Conservation (phyloP, 2,113 vertebrate species). For the Marmota flaviventris region DNA sequence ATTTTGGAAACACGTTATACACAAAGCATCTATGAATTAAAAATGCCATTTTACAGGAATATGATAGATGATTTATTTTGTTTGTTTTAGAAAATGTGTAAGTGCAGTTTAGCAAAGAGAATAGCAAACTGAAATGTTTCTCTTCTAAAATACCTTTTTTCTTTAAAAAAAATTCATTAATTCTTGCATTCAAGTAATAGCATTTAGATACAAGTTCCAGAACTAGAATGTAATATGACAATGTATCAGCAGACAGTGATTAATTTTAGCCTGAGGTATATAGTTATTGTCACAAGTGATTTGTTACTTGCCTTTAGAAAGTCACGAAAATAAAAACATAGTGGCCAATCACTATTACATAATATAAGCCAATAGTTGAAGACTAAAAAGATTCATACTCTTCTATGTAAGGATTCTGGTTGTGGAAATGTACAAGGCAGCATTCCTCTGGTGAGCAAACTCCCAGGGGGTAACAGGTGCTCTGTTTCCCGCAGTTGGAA, state of each 20-base stretch:
- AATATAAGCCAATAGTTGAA: background rate
- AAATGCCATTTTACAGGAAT: background rate
- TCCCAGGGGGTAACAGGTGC: too few relatives aligned
- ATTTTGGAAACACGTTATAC: background rate
- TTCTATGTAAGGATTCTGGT: too few relatives aligned
- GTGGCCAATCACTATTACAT: background rate
- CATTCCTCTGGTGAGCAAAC: too few relatives aligned
- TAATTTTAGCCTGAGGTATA: background rate
- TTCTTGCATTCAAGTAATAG: slow-evolving; percentile 40
- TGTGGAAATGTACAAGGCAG: too few relatives aligned
- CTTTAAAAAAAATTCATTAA: background rate
- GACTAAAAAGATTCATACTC: background rate
- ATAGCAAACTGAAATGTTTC: slow-evolving; percentile 2
- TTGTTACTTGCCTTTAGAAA: background rate
- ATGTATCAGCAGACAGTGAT: background rate
- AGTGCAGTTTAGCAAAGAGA: slow-evolving; percentile 11
- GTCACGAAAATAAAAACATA: background rate
- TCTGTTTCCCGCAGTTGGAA: too few relatives aligned
- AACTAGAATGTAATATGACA: background rate
- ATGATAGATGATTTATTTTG: slow-evolving; percentile 33
- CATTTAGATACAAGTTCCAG: slow-evolving; percentile 27
- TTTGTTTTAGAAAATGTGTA: slow-evolving; percentile 48
- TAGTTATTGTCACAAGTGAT: background rate
- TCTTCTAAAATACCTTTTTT: slow-evolving; percentile 19
- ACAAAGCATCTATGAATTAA: slow-evolving; percentile 59